Percentiles rank a stretch among this genome's conserved stretches.
Conservation (phyloP, 2,888 invertebrate genomes). For the Limnephilus auricula region DNA sequence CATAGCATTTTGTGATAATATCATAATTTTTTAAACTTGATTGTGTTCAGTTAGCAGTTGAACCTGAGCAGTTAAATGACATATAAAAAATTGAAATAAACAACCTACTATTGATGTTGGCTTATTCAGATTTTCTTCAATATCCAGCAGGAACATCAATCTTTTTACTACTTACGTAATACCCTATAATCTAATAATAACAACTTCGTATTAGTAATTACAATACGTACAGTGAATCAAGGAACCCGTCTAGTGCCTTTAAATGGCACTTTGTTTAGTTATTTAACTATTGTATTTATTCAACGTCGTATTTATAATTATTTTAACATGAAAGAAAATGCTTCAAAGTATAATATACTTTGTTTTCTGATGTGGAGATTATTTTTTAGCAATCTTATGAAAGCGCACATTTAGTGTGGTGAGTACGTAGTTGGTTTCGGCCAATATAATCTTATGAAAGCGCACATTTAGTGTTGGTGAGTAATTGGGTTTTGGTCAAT, state of each 20-base stretch:
- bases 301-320: not conserved
- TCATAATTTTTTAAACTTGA: not conserved
- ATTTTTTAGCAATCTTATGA: conserved; percentile 26
- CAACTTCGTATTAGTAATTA: not conserved
- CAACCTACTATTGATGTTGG: not conserved
- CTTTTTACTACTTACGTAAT: not conserved
- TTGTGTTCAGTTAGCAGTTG: not conserved
- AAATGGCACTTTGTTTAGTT: not conserved
- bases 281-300: not conserved
- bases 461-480: conserved; percentile 17
- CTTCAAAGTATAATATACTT: not conserved
- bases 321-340: not conserved
- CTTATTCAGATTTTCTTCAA: not conserved
- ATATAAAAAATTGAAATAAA: not conserved
- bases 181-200: not conserved
- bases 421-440: not conserved
- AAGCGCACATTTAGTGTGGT: conserved; percentile 15
- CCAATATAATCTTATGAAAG: not conserved
- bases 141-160: not conserved
- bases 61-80: not conserved
- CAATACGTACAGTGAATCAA: not conserved
- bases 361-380: conserved; percentile 10
- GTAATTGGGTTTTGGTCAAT: not conserved
- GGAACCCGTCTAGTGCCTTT: not conserved
- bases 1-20: not conserved